A percentile compares a stretch with the other conserved stretches of the same genome.
Conservation (phyloP, 2,797 vertebrate genomes). For the Scolopax rusticola region DNA sequence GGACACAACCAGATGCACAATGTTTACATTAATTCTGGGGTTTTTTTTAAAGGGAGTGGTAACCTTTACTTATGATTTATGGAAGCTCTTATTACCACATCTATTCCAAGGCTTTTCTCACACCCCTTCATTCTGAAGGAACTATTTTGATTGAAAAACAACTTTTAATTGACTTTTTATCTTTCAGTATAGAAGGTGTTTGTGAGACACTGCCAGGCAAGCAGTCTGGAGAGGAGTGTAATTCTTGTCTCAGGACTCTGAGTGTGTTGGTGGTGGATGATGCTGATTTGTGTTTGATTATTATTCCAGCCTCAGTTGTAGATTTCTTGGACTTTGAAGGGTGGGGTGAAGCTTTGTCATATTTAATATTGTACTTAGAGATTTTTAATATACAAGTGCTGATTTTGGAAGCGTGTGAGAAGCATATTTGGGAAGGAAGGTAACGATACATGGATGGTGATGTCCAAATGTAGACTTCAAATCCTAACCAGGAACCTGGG, state of each 20-base stretch:
- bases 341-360: background rate
- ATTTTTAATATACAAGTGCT: background rate
- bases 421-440: background rate
- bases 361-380: background rate
- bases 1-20: background rate
- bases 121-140: slow-evolving; percentile 23
- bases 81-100: background rate
- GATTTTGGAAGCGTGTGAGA: background rate
- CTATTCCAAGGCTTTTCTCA: slow-evolving; percentile 41
- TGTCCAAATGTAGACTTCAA: background rate
- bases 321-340: background rate
- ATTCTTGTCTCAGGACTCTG: background rate
- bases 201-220: background rate
- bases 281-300: background rate
- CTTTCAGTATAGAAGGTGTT: background rate
- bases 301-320: background rate
- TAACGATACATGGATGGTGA: fast-evolving
- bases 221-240: background rate
- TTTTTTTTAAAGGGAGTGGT: slow-evolving; percentile 7
- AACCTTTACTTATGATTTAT: background rate
- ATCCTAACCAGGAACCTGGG: background rate
- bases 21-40: background rate
- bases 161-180: slow-evolving; percentile 15
- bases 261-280: background rate
- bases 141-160: slow-evolving; percentile 9